Evolutionary conservation across 2,888 invertebrate species (phyloP).

Genomic region (Pristionchus fissidentatus): DNA sequence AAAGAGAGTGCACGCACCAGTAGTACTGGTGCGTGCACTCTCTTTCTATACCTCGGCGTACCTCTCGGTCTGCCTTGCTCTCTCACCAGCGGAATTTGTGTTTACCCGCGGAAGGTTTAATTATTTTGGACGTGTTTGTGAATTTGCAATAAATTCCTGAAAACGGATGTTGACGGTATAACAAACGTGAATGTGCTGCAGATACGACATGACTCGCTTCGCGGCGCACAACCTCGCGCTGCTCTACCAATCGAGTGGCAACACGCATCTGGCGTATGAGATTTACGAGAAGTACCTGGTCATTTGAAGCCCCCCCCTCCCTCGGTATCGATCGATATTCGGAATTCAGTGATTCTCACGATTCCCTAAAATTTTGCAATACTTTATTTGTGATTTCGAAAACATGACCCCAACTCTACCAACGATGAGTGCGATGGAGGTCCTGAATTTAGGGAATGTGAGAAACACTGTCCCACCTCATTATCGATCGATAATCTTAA

Average conservation of each 20-base stretch:
- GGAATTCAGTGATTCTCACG: not conserved
- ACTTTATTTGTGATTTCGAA: not conserved
- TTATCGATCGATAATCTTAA: not conserved
- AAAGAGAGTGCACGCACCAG: too few species aligned
- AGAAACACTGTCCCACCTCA: not conserved
- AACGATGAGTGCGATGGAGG: too few species aligned
- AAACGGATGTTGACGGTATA: too few species aligned
- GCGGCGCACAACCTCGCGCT: slow-evolving; percentile 75
- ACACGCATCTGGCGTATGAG: slow-evolving; percentile 66
- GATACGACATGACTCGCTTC: slow-evolving; percentile 68
- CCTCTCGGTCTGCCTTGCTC: slow-evolving; percentile 11
- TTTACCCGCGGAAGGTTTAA: too few species aligned
- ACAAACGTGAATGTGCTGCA: too few species aligned
- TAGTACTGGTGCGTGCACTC: too few species aligned
- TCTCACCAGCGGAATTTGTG: not conserved
- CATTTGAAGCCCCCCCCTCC: slow-evolving; percentile 58
- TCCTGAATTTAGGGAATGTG: too few species aligned
- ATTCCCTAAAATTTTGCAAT: not conserved
- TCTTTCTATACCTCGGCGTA: not conserved
- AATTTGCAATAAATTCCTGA: too few species aligned
- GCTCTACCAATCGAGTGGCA: slow-evolving; percentile 73
- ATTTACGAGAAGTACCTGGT: slow-evolving; percentile 72
- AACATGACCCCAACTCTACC: too few species aligned
- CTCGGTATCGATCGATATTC: not conserved
- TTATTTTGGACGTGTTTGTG: too few species aligned